phyloP scores from a whole-genome alignment of 2,797 vertebrate genomes.

The Cynodonichthys magdalenae region DNA sequence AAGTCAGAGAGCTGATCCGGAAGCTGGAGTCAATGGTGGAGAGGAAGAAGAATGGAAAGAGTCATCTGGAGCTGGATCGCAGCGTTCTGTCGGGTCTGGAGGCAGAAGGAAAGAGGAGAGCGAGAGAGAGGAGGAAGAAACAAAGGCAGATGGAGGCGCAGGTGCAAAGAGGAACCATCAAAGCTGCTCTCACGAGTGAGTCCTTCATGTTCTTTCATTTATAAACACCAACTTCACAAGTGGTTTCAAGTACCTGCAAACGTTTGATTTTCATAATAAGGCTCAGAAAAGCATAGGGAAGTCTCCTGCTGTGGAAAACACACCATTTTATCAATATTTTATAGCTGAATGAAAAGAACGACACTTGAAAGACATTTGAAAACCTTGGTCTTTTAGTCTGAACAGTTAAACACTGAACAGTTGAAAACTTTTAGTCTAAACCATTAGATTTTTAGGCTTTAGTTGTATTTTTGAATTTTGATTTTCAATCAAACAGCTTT shows the following conservation, averaged over 20 bases:
- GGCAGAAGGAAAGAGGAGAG: conserved; percentile 69
- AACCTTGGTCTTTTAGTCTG: not conserved
- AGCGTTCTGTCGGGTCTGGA: conserved; percentile 61
- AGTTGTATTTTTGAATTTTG: not conserved
- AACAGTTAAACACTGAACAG: too few species aligned
- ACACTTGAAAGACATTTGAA: not conserved
- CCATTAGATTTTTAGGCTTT: not conserved
- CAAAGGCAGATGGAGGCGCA: conserved; percentile 81
- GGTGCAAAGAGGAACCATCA: conserved; percentile 74
- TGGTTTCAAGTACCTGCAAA: not conserved
- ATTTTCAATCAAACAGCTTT: not conserved
- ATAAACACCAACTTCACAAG: not conserved
- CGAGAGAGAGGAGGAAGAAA: conserved; percentile 79
- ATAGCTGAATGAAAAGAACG: not conserved
- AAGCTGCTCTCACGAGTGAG: conserved; percentile 74
- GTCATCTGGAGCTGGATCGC: conserved; percentile 52
- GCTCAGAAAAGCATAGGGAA: conserved; percentile 1
- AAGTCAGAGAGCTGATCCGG: conserved; percentile 73
- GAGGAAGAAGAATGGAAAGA: conserved; percentile 32
- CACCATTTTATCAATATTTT: not conserved
- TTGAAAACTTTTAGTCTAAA: too few species aligned
- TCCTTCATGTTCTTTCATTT: conserved; percentile 11
- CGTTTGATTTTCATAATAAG: not conserved
- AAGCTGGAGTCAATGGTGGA: conserved; percentile 76
- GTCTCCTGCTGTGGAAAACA: not conserved